Percentiles rank a stretch among this genome's conserved stretches.
Conservation (phyloP, 2,888 invertebrate species). For the Eupithecia tripunctaria region DNA sequence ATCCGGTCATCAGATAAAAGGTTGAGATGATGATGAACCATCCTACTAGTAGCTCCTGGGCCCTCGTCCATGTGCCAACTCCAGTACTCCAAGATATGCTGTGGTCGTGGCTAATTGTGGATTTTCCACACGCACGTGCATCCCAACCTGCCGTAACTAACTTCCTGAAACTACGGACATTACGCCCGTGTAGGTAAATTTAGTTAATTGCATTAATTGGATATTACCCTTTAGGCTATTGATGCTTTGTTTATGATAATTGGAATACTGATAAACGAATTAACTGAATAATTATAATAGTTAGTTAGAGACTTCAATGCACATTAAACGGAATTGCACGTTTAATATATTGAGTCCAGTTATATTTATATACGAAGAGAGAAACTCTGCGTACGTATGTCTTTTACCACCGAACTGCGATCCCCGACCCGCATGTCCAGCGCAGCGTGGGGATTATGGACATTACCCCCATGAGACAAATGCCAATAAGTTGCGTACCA, state of each 20-base stretch:
- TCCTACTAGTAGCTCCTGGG: background rate
- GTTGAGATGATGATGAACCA: background rate
- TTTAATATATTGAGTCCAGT: background rate
- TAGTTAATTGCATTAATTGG: background rate
- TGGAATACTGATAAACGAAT: background rate
- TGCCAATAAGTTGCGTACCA: too few species aligned
- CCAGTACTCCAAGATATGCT: background rate
- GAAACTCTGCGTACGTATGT: too few species aligned
- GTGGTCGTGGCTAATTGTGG: background rate
- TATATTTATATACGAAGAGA: too few species aligned
- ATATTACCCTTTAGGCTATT: background rate
- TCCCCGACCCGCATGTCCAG: too few species aligned
- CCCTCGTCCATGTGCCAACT: background rate
- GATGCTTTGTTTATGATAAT: constrained; percentile 1
- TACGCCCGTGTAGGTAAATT: background rate
- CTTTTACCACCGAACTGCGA: too few species aligned
- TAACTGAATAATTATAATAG: background rate
- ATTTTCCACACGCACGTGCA: background rate
- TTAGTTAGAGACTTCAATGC: background rate
- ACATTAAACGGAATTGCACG: background rate
- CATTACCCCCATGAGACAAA: too few species aligned
- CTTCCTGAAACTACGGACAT: background rate
- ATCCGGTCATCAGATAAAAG: too few species aligned
- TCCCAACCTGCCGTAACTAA: background rate
- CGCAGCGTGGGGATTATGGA: too few species aligned